Conservation (phyloP, 2,888 invertebrate genomes). For the Adelphocoris suturalis region DNA sequence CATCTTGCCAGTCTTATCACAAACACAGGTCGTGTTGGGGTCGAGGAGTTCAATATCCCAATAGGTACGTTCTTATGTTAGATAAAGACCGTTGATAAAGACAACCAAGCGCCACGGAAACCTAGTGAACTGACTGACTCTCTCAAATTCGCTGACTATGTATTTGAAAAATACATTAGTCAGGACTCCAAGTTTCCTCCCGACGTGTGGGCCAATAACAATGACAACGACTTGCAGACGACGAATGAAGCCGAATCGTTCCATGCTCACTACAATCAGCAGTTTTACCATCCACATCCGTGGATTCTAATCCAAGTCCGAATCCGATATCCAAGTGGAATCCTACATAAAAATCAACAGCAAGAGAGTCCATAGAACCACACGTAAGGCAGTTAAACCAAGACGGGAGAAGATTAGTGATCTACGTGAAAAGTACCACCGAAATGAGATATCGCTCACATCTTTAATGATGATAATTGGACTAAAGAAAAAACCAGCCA, state of each 20-base stretch:
- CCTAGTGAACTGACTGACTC: not conserved
- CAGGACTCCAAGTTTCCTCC: not conserved
- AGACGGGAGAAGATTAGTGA: not conserved
- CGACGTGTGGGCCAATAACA: too few species aligned
- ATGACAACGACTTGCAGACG: too few species aligned
- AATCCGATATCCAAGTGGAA: not conserved
- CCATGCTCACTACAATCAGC: not conserved
- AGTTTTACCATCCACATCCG: not conserved
- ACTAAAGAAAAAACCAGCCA: too few species aligned
- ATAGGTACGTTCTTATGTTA: too few species aligned
- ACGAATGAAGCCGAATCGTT: too few species aligned
- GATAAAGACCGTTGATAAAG: too few species aligned
- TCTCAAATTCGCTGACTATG: constrained; percentile 7
- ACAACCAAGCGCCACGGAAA: not conserved
- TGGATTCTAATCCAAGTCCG: not conserved
- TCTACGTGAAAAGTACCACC: not conserved
- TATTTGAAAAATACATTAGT: not conserved
- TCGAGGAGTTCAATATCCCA: too few species aligned
- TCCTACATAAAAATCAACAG: not conserved
- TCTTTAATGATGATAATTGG: not conserved
- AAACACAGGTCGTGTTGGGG: not conserved
- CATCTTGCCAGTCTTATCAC: not conserved
- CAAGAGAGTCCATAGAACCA: constrained; percentile 8
- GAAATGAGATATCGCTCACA: not conserved
- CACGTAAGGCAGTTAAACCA: not conserved